Evolutionary conservation across 1,140 invertebrate species (phyloP), one percentile per base, ranked within the genome.

Genomic region (Neodiprion virginianus): DNA sequence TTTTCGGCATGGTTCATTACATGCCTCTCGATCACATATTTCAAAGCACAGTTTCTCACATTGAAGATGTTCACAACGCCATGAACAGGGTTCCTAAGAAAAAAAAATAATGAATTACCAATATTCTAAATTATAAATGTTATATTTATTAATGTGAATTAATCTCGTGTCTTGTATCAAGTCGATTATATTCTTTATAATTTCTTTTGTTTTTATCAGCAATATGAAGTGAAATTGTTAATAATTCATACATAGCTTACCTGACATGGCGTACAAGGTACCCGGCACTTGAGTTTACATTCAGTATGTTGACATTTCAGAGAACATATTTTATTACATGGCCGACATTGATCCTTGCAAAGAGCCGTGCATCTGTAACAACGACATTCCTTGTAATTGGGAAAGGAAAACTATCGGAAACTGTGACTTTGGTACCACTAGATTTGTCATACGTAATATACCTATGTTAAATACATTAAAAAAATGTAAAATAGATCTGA

Each of bases 261-360:
- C 53, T 14, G n/a, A 61, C 53, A 61, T 61, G 11, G 11, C 8
- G 53, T 61, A 17, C 53, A 61, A 61, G 53, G 4, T 61, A 17
- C n/a, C 11, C 53, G 11, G 8, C 53, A 61, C n/a, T 61, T 61
- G 11, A 61, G 53, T 12, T 17, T 4, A 61, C 53, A 61, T 17
- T 61, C 53, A 12, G 11, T 12, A 61, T 61, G 53, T 8, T 61
- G 11, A 61, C 53, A 61, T 61, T 17, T 61, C 11, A 61, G 53
- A 8, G 11, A 61, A 17, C 53, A 61, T 61, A 61, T 61, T 61
- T 87, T 82, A 48, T 83, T 84, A 82, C 93, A 94, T 2, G 93
- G 93, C 21, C 91, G 91, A 76, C 93, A 94, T 14, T 85, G 79
- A 72, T 89, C 82, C 67, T 90, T 88, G 77, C 92, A 93, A 0